Evolutionary conservation across 2,797 vertebrate genomes (phyloP), one percentile per base, ranked within the genome.

Genomic region (Molossus molossus): DNA sequence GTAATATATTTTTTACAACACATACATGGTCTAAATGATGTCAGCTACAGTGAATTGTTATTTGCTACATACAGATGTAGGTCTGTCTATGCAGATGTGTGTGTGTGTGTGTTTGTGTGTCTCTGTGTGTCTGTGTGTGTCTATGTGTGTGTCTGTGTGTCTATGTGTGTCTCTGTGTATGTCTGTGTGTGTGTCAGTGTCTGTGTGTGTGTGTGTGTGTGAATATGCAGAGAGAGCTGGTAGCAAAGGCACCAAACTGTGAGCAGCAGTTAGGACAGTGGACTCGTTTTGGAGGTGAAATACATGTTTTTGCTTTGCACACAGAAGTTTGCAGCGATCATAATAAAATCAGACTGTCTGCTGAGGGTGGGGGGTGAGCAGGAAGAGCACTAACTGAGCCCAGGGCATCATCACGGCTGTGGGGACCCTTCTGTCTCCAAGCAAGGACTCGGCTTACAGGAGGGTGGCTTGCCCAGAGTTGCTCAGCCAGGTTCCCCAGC

Each of bases 1-100:
- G 27, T 81, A 48, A 14, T 23, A 10, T 65, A 57, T 76, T 65
- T 96, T 67, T 72, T 18, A 40, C 84, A 96, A 72, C 9, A 57
- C 33, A 25, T n/a, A 13, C 10, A 1, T 40, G 2, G 1, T 50
- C 4, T 21, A 67, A 40, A 21, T 21, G 11, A 81, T 45, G 6
- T 27, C 25, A 10, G 29, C 55, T 27, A 13, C 12, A 15, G 5
- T 73, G 21, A 14, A 37, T 10, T 87, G 40, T 60, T 23, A 55
- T 33, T 83, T 85, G 18, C 55, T 55, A 8, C 9, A 33, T 58
- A 23, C 2, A 55, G 48, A 33, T 64, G 20, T 1, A 5, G 27
- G 8, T 73, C 62, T 53, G 33, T 14, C 13, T 65, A 3, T 50
- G 33, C 73, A 33, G 1, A 2, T 18, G 1, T 53, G 57, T 72